Base-by-base conservation (phyloP, 2,113 vertebrate genomes). In the Notarius quadriscutis region DNA sequence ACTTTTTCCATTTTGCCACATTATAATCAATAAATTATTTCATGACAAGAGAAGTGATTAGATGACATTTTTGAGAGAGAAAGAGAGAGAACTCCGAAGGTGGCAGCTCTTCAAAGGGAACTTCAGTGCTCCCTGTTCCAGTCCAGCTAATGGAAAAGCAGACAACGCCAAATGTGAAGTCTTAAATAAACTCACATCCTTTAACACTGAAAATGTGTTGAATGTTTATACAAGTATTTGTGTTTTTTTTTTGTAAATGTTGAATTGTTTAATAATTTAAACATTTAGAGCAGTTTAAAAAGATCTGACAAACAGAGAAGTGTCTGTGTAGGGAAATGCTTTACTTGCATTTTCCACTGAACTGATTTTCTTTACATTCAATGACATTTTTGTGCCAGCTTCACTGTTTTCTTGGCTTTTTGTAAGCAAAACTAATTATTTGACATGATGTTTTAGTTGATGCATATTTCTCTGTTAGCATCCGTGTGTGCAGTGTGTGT, bases 61-160 rank as follows among this genome's bases (percentile, higher is more conserved):
- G 17, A 67, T 25, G 60, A 60, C 51, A 82, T 30, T 15, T 17
- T 10, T 57, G 62, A 62, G 25, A 69, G 41, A 67, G 53, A 67
- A 5, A 48, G 8, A 41, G 74, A n/a, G 41, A 51, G 20, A 12
- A 60, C 67, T 78, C 83, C 71, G 86, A 18, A 22, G 71, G 83
- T 78, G 86, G 88, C 78, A 67, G 51, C 22, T 62, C 79, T 85
- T 87, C 79, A 82, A 85, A 87, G 77, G 18, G 50, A 79, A 72
- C 15, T 25, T 60, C 51, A 86, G 84, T 1, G 27, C 65, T 60
- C 41, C 34, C 12, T 82, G 67, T 82, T 82, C 51, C 51, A 85
- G 78, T 51, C 55, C 69, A 87, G 34, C 41, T 83, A 87, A 85
- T 85, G 20, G 62, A 89, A 83, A 87, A n/a, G 20, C 88, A 89